Conservation (phyloP, 2,888 invertebrate species). For the Phania funesta region DNA sequence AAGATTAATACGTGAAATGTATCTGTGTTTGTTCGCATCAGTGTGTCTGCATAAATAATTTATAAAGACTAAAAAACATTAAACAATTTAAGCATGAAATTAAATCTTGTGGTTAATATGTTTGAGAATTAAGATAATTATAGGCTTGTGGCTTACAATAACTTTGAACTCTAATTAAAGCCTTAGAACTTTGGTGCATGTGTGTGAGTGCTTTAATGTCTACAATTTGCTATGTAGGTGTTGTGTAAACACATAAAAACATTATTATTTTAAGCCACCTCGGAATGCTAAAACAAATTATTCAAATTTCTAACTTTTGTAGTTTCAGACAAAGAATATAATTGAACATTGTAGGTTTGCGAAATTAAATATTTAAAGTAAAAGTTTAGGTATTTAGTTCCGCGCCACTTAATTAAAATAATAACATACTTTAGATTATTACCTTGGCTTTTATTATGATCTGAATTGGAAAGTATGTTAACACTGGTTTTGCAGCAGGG, state of each 20-base stretch:
- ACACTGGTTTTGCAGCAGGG: too few relatives aligned
- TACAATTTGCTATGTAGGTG: not conserved
- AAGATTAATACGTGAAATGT: not conserved
- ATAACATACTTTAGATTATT: too few relatives aligned
- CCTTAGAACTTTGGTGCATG: not conserved
- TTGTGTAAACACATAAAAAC: not conserved
- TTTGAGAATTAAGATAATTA: constrained; percentile 60
- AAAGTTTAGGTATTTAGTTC: too few relatives aligned
- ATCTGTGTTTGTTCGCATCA: not conserved
- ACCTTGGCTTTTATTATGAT: too few relatives aligned
- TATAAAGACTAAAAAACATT: constrained; percentile 21
- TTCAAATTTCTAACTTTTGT: too few relatives aligned
- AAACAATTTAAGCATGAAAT: constrained; percentile 58
- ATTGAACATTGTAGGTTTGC: too few relatives aligned
- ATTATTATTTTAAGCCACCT: too few relatives aligned
- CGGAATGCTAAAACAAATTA: too few relatives aligned
- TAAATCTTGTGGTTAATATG: constrained; percentile 61
- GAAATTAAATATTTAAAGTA: too few relatives aligned
- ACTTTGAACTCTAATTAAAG: constrained; percentile 25
- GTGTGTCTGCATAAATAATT: not conserved
- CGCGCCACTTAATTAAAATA: too few relatives aligned
- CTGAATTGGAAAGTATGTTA: too few relatives aligned
- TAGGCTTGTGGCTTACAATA: constrained; percentile 43
- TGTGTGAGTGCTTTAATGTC: not conserved
- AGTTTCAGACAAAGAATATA: too few relatives aligned